Evolutionary conservation across 2,797 vertebrate genomes (phyloP).

Genomic region (Phrynocephalus vlangalii): DNA sequence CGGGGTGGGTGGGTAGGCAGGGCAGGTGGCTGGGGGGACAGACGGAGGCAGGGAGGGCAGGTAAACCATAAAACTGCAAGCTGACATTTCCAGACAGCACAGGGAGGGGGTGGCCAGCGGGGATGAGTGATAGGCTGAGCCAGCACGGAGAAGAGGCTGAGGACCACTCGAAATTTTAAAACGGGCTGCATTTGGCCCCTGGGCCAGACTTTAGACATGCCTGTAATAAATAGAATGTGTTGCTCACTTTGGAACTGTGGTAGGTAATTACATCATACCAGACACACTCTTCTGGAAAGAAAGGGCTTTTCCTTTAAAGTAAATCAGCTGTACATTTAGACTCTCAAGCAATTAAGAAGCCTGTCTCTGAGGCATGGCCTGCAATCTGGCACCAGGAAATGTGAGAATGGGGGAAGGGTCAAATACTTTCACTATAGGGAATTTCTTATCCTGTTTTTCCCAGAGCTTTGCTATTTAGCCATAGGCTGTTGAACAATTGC

Average conservation of each 20-base stretch:
- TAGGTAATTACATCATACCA: background rate
- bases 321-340: background rate
- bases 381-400: background rate
- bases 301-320: background rate
- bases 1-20: too few relatives aligned
- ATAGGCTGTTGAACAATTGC: constrained; percentile 43
- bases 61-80: too few relatives aligned
- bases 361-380: background rate
- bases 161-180: too few relatives aligned
- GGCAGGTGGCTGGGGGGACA: too few relatives aligned
- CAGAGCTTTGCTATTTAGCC: background rate
- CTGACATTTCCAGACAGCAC: too few relatives aligned
- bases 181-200: too few relatives aligned
- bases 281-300: background rate
- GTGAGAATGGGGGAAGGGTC: background rate
- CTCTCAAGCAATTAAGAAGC: background rate
- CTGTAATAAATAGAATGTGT: constrained; percentile 5
- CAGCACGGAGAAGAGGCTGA: too few relatives aligned
- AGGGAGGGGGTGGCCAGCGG: too few relatives aligned
- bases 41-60: too few relatives aligned
- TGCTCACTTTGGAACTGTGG: background rate
- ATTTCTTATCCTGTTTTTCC: background rate
- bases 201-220: too few relatives aligned
- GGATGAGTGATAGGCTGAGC: too few relatives aligned
- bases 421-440: constrained; percentile 3